These are phyloP conservation scores for Hydropsyche tenuis DNA, from an alignment of 1,140 invertebrate species.

Conservation along the genomic window DNA sequence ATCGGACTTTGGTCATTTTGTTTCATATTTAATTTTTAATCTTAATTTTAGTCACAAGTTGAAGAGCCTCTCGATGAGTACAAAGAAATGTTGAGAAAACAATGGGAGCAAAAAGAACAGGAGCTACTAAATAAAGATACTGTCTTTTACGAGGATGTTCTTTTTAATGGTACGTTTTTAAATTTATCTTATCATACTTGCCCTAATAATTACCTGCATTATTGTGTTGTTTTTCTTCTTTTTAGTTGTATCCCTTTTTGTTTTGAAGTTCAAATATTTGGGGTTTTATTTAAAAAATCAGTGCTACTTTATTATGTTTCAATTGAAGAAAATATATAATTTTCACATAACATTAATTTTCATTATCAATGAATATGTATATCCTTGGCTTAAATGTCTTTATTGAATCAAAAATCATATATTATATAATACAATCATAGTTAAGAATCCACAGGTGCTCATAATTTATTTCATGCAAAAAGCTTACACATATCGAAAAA, in stretches of 20 bases:
- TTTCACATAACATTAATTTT: too few relatives aligned
- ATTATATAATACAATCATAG: constrained; percentile 8
- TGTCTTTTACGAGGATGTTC: constrained; percentile 88
- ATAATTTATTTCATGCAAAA: not conserved
- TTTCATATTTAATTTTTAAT: too few relatives aligned
- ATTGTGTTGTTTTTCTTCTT: too few relatives aligned
- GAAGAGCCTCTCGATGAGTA: constrained; percentile 63
- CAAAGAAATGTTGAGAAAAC: constrained; percentile 63
- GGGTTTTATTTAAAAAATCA: too few relatives aligned
- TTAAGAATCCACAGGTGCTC: constrained; percentile 7
- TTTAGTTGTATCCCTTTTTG: too few relatives aligned
- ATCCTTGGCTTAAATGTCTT: not conserved
- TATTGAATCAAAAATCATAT: constrained; percentile 21
- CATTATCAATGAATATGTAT: not conserved
- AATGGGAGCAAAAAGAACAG: constrained; percentile 73
- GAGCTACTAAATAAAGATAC: constrained; percentile 69
- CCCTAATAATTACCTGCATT: too few relatives aligned
- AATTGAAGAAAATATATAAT: not conserved
- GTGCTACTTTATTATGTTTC: not conserved
- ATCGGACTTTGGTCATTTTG: not conserved
- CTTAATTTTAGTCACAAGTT: constrained; percentile 51
- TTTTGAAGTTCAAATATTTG: too few relatives aligned
- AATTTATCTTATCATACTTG: too few relatives aligned
- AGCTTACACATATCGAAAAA: too few relatives aligned
- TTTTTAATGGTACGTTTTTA: constrained; percentile 75